A percentile compares a stretch with the other conserved stretches of the same genome.
Evolutionary conservation across 2,797 vertebrate genomes (phyloP).

Genomic region (Catharus ustulatus): DNA sequence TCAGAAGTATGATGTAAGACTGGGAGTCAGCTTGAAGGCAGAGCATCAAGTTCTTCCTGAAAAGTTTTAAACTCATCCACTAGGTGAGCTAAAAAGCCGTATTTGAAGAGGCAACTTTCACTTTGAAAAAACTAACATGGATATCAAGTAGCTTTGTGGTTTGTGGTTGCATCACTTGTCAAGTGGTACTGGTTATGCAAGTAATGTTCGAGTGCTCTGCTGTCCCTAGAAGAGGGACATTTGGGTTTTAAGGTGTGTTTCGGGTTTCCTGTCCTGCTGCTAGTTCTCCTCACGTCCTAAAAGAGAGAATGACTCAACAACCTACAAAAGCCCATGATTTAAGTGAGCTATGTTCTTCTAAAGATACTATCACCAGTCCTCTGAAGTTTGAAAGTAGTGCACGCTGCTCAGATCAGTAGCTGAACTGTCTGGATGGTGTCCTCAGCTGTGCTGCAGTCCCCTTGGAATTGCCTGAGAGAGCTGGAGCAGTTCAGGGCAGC

Average conservation of each 20-base stretch:
- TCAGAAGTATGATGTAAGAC: not conserved
- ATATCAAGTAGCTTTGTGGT: not conserved
- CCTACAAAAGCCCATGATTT: not conserved
- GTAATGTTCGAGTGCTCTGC: not conserved
- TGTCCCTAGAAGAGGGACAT: not conserved
- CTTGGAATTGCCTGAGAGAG: not conserved
- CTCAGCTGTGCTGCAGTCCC: not conserved
- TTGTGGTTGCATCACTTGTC: conserved; percentile 26
- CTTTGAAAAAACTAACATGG: not conserved
- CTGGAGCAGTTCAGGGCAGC: not conserved
- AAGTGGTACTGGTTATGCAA: conserved; percentile 50
- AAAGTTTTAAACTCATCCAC: not conserved
- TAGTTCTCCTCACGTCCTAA: conserved; percentile 13
- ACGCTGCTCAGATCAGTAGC: not conserved
- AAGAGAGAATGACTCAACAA: conserved; percentile 34
- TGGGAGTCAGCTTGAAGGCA: not conserved
- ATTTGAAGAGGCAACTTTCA: not conserved
- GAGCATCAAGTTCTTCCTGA: not conserved
- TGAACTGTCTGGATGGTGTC: not conserved
- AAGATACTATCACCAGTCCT: not conserved
- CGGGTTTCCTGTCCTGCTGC: not conserved
- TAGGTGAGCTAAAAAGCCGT: not conserved
- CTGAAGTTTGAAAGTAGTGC: not conserved
- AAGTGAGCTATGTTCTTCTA: not conserved
- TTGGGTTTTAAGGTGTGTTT: conserved; percentile 4